These are phyloP conservation scores for Myotis daubentonii DNA, from an alignment of 2,797 vertebrate genomes.

Conservation along the genomic window DNA sequence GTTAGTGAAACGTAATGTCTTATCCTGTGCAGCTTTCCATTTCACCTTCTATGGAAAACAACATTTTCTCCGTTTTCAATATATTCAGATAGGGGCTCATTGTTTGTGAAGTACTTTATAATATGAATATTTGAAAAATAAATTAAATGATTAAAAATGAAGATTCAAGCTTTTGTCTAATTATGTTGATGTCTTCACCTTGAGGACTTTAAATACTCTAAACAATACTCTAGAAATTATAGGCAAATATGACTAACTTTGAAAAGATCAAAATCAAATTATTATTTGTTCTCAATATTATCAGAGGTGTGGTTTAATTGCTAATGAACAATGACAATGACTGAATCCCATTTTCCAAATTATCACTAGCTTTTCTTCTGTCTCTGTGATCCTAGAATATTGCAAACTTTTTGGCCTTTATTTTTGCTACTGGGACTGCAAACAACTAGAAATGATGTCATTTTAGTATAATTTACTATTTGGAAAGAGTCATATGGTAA, in stretches of 20 bases:
- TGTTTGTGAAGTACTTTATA: not conserved
- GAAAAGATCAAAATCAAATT: conserved; percentile 54
- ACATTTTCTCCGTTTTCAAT: conserved; percentile 12
- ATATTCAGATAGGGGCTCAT: not conserved
- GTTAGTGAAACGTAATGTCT: not conserved
- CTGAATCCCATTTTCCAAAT: conserved; percentile 23
- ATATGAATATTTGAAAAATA: conserved; percentile 42
- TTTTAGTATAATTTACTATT: conserved; percentile 59
- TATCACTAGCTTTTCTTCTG: conserved; percentile 18
- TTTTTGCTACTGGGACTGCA: conserved; percentile 41
- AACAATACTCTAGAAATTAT: not conserved
- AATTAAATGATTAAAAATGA: conserved; percentile 24
- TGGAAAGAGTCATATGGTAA: conserved; percentile 58
- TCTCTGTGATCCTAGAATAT: conserved; percentile 5
- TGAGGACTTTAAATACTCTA: conserved; percentile 9
- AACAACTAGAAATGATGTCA: conserved; percentile 61
- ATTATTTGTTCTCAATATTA: conserved; percentile 39
- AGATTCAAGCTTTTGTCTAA: not conserved
- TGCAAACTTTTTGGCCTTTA: not conserved
- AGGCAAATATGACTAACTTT: not conserved
- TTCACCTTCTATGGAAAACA: not conserved
- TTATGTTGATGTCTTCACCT: not conserved
- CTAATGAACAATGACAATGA: not conserved
- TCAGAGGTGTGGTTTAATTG: conserved; percentile 22
- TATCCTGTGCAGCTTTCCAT: not conserved